These are phyloP conservation scores for Odontamblyopus lacepedii DNA, from an alignment of 2,797 vertebrate species.

Conservation along the genomic window DNA sequence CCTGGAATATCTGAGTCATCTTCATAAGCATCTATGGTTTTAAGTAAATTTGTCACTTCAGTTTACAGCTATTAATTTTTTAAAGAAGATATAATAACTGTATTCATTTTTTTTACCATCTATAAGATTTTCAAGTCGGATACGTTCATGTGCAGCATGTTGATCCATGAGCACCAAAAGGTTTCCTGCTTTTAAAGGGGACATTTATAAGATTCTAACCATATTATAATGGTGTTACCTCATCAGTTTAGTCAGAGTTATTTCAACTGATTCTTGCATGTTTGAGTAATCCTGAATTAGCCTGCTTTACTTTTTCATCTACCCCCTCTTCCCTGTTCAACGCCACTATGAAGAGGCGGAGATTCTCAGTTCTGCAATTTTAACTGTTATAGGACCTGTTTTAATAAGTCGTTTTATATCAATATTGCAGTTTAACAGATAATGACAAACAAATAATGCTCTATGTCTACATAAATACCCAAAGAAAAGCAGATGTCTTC, in stretches of 20 bases:
- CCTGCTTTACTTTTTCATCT: neutral
- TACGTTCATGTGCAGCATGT: constrained; percentile 94
- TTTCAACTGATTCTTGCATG: neutral
- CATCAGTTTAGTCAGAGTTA: neutral
- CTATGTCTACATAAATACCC: neutral
- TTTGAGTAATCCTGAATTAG: neutral
- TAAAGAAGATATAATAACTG: neutral
- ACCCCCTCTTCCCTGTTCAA: neutral
- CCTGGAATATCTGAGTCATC: constrained; percentile 77
- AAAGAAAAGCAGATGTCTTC: too few relatives aligned
- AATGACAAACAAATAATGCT: neutral
- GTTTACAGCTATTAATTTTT: neutral
- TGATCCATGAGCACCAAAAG: constrained; percentile 97
- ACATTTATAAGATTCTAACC: neutral
- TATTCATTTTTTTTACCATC: constrained; percentile 74
- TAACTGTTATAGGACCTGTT: too few relatives aligned
- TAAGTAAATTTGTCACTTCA: constrained; percentile 2
- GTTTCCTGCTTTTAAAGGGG: constrained; percentile 72
- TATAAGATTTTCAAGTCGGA: constrained; percentile 92
- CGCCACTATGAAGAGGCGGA: too few relatives aligned
- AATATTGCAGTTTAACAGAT: neutral
- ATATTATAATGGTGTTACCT: neutral
- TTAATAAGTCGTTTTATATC: neutral
- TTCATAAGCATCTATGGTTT: constrained; percentile 87
- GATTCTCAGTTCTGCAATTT: too few relatives aligned